Percentiles rank a stretch among this genome's conserved stretches.
phyloP scores from a whole-genome alignment of 2,113 vertebrate genomes.

The Corydoras maculifer region DNA sequence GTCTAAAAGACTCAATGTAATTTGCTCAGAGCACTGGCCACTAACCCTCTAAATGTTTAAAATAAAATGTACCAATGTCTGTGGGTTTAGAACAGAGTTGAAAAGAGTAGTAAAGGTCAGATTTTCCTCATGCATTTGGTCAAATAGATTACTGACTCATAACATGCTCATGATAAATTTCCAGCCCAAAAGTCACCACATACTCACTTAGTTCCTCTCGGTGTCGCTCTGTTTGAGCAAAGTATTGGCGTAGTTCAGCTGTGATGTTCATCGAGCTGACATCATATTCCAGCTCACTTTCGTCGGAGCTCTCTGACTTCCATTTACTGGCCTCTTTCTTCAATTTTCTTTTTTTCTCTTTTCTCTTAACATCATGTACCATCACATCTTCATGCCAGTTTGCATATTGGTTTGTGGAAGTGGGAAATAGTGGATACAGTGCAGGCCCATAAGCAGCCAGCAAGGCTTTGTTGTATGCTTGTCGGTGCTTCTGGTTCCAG shows the following conservation, averaged over 20 bases:
- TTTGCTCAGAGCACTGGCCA: too few species aligned
- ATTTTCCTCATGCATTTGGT: too few species aligned
- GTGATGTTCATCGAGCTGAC: conserved; percentile 94
- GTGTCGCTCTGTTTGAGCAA: conserved; percentile 84
- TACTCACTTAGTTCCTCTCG: conserved; percentile 82
- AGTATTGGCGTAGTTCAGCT: conserved; percentile 88
- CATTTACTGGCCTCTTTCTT: conserved; percentile 28
- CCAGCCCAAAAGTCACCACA: background rate
- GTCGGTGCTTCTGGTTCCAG: conserved; percentile 78
- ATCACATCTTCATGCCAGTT: conserved; percentile 50
- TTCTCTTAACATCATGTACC: background rate
- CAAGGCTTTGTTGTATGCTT: conserved; percentile 74
- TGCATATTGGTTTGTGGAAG: conserved; percentile 39
- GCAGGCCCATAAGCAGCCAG: conserved; percentile 53
- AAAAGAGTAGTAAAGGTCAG: too few species aligned
- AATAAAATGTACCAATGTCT: too few species aligned
- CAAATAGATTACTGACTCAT: too few species aligned
- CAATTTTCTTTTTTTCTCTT: background rate
- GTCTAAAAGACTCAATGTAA: too few species aligned
- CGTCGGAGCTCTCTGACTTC: conserved; percentile 51
- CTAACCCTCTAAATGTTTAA: too few species aligned
- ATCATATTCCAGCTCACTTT: conserved; percentile 76
- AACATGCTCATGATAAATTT: too few species aligned
- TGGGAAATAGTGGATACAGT: conserved; percentile 20
- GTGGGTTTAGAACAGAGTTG: too few species aligned